These are phyloP conservation scores for Boleophthalmus pectinirostris DNA, from an alignment of 2,113 vertebrate genomes.

Conservation along the genomic window DNA sequence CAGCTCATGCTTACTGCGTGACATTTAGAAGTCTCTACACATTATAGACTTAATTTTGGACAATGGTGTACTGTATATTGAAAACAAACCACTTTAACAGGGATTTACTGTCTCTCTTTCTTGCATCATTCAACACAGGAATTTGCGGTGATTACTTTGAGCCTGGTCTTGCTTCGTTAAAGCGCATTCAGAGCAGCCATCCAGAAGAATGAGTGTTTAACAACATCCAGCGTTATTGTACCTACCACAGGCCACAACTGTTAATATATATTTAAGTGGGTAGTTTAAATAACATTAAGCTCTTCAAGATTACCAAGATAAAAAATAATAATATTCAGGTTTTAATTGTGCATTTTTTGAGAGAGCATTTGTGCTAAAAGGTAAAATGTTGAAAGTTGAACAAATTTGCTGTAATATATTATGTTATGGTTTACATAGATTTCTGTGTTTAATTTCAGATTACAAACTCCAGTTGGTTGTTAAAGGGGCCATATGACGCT, in stretches of 20 bases:
- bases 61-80: background rate
- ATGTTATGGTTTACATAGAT: background rate
- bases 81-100: background rate
- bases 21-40: background rate
- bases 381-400: background rate
- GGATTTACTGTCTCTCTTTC: background rate
- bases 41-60: background rate
- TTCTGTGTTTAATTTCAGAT: background rate
- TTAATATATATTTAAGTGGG: background rate
- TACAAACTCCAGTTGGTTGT: background rate
- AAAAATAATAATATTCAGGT: too few relatives aligned
- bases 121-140: background rate
- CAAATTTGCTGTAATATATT: too few relatives aligned
- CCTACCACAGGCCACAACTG: conserved; percentile 16
- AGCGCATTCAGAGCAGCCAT: conserved; percentile 7
- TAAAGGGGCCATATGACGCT: background rate
- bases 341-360: background rate
- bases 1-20: too few relatives aligned
- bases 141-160: conserved; percentile 10
- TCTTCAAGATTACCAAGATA: too few relatives aligned
- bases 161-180: background rate
- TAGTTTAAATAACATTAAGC: too few relatives aligned
- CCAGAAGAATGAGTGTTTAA: conserved; percentile 25
- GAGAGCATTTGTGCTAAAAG: background rate
- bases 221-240: conserved; percentile 42